Base-by-base conservation (phyloP, 2,888 invertebrate genomes). In the Neoaliturus tenellus region DNA sequence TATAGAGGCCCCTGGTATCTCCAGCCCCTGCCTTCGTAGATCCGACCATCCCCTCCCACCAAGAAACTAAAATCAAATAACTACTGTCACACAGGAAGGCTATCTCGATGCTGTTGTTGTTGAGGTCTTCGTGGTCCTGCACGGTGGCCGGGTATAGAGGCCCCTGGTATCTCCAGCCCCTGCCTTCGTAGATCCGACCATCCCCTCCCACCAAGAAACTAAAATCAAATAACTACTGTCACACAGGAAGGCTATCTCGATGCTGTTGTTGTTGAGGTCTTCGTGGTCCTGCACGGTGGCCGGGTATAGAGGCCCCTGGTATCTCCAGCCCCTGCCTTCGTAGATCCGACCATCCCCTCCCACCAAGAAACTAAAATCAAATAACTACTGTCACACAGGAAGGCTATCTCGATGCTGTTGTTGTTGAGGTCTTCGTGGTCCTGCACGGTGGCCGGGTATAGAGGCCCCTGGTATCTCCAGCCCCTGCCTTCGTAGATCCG, bases 181-280 rank as follows among this genome's bases (percentile, higher is more conserved):
- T 58, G 4, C 23, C 58, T 25, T 58, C 58, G 58, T 58, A 58
- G 2, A 58, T 25, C 51, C 51, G 8, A 4, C 51, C 51, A 17
- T 51, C 51, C n/a, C 51, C 51, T 51, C 51, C 51, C n/a, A 58
- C 25, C 20, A 58, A 25, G 58, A 58, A 58, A 58, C 58, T 58
- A 5, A n/a, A n/a, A n/a, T n/a, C n/a, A n/a, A n/a, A n/a, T n/a
- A n/a, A n/a, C n/a, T n/a, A n/a, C n/a, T n/a, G n/a, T n/a, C n/a
- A n/a, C n/a, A n/a, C n/a, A n/a, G n/a, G n/a, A n/a, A n/a, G n/a
- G n/a, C n/a, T n/a, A n/a, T n/a, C n/a, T n/a, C n/a, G n/a, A n/a
- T n/a, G n/a, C n/a, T n/a, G n/a, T 58, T 58, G 25, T 58, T 14
- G 58, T 58, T 58, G 25, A 58, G 58, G 6, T 4, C 25, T 4